Evolutionary conservation across 2,888 invertebrate species (phyloP).

Genomic region (Meganola albula): DNA sequence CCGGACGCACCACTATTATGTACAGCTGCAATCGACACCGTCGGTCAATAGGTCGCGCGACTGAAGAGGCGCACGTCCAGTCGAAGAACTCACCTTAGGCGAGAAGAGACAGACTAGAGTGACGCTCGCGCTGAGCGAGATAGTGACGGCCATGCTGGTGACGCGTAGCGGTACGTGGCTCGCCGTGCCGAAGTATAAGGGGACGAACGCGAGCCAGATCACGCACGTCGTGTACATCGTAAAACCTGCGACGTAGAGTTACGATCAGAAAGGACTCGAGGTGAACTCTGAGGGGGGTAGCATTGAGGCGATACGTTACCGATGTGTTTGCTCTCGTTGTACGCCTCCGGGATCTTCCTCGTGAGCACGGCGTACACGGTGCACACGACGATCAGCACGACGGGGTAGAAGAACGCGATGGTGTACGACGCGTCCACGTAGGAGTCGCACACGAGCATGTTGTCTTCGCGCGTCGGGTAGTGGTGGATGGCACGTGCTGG

Average conservation of each 20-base stretch:
- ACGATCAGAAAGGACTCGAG: too few species aligned
- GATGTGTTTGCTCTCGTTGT: constrained; percentile 98
- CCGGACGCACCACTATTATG: constrained; percentile 57
- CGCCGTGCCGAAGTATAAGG: constrained; percentile 95
- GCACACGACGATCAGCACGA: constrained; percentile 90
- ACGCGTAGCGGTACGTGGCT: constrained; percentile 92
- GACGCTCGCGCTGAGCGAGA: constrained; percentile 93
- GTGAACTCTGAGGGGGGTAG: too few species aligned
- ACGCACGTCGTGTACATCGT: constrained; percentile 99
- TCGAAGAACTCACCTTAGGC: too few species aligned
- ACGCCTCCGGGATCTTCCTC: constrained; percentile 97
- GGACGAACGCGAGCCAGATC: constrained; percentile 98
- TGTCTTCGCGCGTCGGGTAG: constrained; percentile 92
- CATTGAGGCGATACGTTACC: constrained; percentile 77
- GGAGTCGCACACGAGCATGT: constrained; percentile 92
- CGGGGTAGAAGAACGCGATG: constrained; percentile 95
- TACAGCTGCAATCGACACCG: constrained; percentile 56
- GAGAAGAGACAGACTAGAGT: constrained; percentile 94
- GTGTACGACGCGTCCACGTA: constrained; percentile 95
- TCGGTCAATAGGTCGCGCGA: not conserved
- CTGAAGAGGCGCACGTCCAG: constrained; percentile 35
- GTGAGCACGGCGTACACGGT: constrained; percentile 97
- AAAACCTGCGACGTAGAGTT: constrained; percentile 90
- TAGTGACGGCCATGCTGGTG: constrained; percentile 95
- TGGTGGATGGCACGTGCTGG: constrained; percentile 94